Percentiles rank a stretch among this genome's conserved stretches.
Evolutionary conservation across 2,888 invertebrate genomes (phyloP).

Genomic region (Drosophila nr. fundita): DNA sequence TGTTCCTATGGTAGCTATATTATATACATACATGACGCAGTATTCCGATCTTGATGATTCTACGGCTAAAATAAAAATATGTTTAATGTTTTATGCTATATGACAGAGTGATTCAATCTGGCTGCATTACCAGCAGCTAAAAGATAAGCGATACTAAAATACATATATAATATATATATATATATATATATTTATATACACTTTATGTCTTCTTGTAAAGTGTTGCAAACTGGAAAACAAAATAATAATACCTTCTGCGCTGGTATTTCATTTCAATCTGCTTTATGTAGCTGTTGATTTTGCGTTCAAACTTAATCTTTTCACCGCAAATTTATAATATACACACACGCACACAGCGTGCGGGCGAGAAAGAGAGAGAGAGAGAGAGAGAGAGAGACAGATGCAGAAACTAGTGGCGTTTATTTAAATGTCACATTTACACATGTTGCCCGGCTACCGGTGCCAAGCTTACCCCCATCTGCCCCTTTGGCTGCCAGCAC

Average conservation of each 20-base stretch:
- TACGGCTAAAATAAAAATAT: background rate
- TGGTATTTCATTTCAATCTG: conserved; percentile 71
- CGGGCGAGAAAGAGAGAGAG: background rate
- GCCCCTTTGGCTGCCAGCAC: background rate
- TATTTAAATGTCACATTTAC: conserved; percentile 76
- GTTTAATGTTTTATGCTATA: no score
- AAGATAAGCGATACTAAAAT: background rate
- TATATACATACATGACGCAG: background rate
- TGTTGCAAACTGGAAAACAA: background rate
- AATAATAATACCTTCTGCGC: background rate
- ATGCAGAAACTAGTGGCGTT: conserved; percentile 43
- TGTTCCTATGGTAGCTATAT: background rate
- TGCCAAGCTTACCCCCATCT: background rate
- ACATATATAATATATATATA: background rate
- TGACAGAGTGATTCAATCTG: background rate
- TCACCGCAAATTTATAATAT: conserved; percentile 71
- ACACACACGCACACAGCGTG: conserved; percentile 31
- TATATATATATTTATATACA: no score
- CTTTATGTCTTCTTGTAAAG: background rate
- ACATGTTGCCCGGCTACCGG: conserved; percentile 52
- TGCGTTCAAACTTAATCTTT: conserved; percentile 79
- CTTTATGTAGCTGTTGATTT: conserved; percentile 78
- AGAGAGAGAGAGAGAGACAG: background rate
- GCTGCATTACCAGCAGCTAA: background rate
- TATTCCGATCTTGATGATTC: background rate